A percentile compares a stretch with the other conserved stretches of the same genome.
Evolutionary conservation across 2,113 vertebrate species (phyloP).

Genomic region (Halichoerus grypus): DNA sequence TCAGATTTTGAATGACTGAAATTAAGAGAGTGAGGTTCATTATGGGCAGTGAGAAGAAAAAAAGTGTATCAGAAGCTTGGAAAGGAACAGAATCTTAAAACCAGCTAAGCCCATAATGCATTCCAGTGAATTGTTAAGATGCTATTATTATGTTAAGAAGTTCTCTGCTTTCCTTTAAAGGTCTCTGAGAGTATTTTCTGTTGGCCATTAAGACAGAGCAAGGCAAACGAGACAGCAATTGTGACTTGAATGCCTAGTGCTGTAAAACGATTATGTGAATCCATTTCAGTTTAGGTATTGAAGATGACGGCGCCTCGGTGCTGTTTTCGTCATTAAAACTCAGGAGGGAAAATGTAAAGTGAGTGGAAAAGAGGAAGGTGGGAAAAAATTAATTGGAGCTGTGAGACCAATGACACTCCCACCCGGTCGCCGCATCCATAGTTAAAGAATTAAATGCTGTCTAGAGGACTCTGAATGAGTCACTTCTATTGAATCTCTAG

Average conservation of each 20-base stretch:
- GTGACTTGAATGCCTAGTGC: conserved; percentile 74
- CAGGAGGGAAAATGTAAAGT: not conserved
- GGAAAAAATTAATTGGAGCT: conserved; percentile 11
- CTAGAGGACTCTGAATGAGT: conserved; percentile 23
- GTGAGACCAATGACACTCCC: conserved; percentile 7
- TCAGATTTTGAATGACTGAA: conserved; percentile 71
- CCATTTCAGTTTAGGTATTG: conserved; percentile 75
- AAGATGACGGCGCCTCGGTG: conserved; percentile 60
- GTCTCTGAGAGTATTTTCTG: conserved; percentile 71
- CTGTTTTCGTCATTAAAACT: conserved; percentile 62
- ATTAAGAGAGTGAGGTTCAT: conserved; percentile 71
- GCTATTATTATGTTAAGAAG: conserved; percentile 81
- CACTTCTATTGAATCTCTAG: conserved; percentile 2
- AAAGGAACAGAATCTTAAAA: conserved; percentile 71
- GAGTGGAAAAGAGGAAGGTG: not conserved
- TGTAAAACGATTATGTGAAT: conserved; percentile 78
- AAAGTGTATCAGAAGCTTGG: conserved; percentile 59
- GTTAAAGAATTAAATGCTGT: conserved; percentile 49
- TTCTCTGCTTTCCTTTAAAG: conserved; percentile 74
- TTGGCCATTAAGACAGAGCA: conserved; percentile 77
- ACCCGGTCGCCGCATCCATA: not conserved
- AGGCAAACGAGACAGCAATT: conserved; percentile 70
- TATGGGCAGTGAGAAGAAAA: conserved; percentile 65
- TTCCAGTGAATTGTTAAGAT: conserved; percentile 56
- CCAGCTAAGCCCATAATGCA: conserved; percentile 60